A percentile compares a stretch with the other conserved stretches of the same genome.
These are phyloP conservation scores for Chymomyza caudatula DNA, from an alignment of 2,888 invertebrate genomes.

Conservation along the genomic window DNA sequence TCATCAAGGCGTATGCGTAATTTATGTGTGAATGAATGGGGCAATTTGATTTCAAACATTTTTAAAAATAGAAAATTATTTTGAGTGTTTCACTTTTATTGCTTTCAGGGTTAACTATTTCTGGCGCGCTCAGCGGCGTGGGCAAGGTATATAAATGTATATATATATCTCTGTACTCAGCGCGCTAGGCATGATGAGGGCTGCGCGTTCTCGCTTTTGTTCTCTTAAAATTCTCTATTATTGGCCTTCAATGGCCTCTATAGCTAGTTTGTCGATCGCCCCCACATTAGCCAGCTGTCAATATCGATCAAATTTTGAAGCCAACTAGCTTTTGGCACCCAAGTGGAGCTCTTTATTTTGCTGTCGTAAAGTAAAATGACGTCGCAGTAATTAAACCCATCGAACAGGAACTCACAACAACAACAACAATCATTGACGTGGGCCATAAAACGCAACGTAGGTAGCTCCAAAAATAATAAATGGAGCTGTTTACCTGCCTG, in stretches of 20 bases:
- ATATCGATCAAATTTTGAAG: background rate
- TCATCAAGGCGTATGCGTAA: conserved; percentile 26
- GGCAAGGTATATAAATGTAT: background rate
- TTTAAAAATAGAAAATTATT: background rate
- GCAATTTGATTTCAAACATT: conserved; percentile 33
- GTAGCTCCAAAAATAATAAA: background rate
- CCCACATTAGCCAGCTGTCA: background rate
- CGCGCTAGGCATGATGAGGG: background rate
- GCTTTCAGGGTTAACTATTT: conserved; percentile 42
- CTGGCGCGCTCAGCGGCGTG: background rate
- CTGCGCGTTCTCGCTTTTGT: background rate
- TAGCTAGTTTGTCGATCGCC: background rate
- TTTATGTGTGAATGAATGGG: conserved; percentile 12
- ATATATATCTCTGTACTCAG: background rate
- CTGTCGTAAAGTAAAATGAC: conserved; percentile 30
- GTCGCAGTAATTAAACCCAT: conserved; percentile 49
- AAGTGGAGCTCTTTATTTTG: background rate
- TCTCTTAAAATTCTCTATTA: background rate
- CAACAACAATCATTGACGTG: conserved; percentile 43
- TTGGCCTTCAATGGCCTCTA: background rate
- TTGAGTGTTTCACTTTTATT: conserved; percentile 4
- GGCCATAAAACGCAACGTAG: conserved; percentile 17
- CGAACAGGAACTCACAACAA: conserved; percentile 44
- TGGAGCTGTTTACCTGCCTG: conserved; percentile 9
- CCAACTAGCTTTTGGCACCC: background rate